These are phyloP conservation scores for Nyctalus aviator DNA, from an alignment of 2,797 vertebrate genomes.

Conservation along the genomic window DNA sequence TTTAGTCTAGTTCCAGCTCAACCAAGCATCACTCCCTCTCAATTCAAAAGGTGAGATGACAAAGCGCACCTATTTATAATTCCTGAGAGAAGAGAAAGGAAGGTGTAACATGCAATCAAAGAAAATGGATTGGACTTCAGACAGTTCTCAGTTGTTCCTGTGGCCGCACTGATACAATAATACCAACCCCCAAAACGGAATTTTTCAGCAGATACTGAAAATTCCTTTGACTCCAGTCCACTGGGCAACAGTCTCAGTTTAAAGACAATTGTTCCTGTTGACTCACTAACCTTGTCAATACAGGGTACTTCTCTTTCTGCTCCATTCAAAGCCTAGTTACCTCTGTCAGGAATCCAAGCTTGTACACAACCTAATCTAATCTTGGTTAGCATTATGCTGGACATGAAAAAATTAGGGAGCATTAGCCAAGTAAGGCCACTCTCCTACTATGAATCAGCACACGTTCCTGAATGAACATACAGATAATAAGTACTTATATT, in stretches of 20 bases:
- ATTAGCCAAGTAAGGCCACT: background rate
- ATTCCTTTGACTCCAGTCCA: background rate
- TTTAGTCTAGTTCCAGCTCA: background rate
- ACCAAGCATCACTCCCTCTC: background rate
- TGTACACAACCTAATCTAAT: background rate
- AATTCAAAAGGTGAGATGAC: slow-evolving; percentile 12
- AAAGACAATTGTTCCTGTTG: background rate
- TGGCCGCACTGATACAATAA: background rate
- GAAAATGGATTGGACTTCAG: background rate
- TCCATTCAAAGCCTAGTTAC: background rate
- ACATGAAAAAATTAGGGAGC: background rate
- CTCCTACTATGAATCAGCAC: background rate
- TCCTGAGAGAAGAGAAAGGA: background rate
- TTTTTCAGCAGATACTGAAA: background rate
- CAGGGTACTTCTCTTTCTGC: background rate
- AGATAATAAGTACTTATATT: background rate
- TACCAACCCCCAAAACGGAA: background rate
- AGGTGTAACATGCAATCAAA: background rate
- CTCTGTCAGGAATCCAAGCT: background rate
- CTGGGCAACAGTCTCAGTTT: background rate
- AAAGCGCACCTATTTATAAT: background rate
- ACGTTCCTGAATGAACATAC: background rate
- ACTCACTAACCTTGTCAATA: background rate
- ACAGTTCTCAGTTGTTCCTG: background rate
- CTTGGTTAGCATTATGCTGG: background rate